Percentiles rank a stretch among this genome's conserved stretches.
Conservation (phyloP, 1,140 invertebrate genomes). For the Euwallacea similis region DNA sequence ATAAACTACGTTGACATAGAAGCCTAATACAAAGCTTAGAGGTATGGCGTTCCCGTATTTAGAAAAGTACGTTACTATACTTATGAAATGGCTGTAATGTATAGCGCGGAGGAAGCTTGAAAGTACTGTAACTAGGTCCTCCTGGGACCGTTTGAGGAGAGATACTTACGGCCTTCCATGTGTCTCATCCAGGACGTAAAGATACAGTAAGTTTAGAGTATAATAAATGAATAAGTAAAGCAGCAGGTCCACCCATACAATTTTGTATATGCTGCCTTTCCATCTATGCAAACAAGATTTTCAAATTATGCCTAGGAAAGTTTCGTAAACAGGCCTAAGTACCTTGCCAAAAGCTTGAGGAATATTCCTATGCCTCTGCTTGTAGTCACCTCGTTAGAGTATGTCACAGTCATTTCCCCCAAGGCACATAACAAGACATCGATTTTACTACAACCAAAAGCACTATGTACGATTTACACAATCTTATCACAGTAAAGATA, state of each 20-base stretch:
- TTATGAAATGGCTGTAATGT: constrained; percentile 63
- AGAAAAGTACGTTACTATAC: constrained; percentile 66
- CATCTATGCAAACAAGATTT: constrained; percentile 57
- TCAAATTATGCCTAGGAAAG: background rate
- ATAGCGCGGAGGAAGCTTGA: background rate
- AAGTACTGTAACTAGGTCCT: constrained; percentile 21
- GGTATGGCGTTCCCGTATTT: constrained; percentile 71
- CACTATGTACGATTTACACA: too few species aligned
- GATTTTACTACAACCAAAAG: too few species aligned
- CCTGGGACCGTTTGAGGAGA: constrained; percentile 57
- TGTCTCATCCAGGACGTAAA: constrained; percentile 57
- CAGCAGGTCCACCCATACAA: constrained; percentile 69
- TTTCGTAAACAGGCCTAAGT: background rate
- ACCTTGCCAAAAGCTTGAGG: constrained; percentile 39
- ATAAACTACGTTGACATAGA: constrained; percentile 89
- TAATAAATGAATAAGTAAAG: constrained; percentile 67
- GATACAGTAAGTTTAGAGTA: constrained; percentile 61
- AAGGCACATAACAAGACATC: background rate
- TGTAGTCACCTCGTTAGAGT: constrained; percentile 40
- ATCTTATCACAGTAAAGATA: too few species aligned
- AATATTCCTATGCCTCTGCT: constrained; percentile 36
- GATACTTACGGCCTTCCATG: constrained; percentile 52
- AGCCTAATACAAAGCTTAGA: constrained; percentile 66
- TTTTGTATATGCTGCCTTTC: constrained; percentile 73
- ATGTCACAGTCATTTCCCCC: constrained; percentile 39